Base-by-base conservation (phyloP, 2,113 vertebrate genomes). In the Cyanoramphus novaezelandiae region DNA sequence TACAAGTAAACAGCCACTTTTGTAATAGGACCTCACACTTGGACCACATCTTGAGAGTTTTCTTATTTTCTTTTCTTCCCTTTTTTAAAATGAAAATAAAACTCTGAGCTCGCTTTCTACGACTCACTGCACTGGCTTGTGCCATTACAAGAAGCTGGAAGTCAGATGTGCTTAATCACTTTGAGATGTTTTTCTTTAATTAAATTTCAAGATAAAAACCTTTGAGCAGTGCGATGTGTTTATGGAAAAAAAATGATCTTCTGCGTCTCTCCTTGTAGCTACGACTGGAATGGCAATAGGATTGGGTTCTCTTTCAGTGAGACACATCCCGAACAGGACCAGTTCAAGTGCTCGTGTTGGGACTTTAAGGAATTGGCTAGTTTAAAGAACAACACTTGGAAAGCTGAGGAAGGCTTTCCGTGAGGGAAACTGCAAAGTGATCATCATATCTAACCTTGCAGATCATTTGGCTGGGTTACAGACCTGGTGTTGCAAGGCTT, bases 1-100 rank as follows among this genome's bases (percentile, higher is more conserved):
- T 97, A 97, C 93, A 97, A 96, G 88, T 97, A 91, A 97, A 95
- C 88, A 87, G 85, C 87, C 96, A 97, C 95, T 97, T 97, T 97
- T 97, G 96, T 85, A 96, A 95, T 87, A 93, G 93, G 93, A 97
- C 83, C 91, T 97, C 93, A 96, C 9, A 23, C 33, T 24, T 1
- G 33, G 57, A 59, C 57, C 57, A 59, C 75, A 93, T 88, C 93
- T 96, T 94, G 74, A 97, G 93, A 95, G 50, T 78, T 95, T 86
- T 55, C 13, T 77, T 31, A 47, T 52, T 25, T 23, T 82, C 74
- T 44, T 88, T 78, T 75, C 75, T 85, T 91, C 57, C 57, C 21
- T 59, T 59, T 59, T 96, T 93, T 90, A 44, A 39, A 87, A 92
- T 70, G 83, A 92, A 81, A 95, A 92, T 96, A 93, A 97, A 98